Conservation (phyloP, 2,888 invertebrate genomes). For the Theretra japonica region DNA sequence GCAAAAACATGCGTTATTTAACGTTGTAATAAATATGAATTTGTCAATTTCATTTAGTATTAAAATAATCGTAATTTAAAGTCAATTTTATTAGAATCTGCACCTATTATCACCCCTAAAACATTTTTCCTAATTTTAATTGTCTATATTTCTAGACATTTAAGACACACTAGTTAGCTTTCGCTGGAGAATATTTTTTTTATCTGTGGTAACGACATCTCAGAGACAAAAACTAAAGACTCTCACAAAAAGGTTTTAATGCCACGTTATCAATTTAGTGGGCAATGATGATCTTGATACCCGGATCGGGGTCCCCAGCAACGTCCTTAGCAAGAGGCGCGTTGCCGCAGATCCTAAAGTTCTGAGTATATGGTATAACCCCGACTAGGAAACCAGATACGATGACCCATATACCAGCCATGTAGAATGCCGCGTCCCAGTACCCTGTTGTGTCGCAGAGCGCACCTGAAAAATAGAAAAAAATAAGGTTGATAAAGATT, state of each 20-base stretch:
- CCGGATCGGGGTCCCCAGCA: slow-evolving; percentile 75
- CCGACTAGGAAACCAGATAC: slow-evolving; percentile 89
- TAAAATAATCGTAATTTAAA: no score
- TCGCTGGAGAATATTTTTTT: neutral
- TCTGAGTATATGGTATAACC: slow-evolving; percentile 87
- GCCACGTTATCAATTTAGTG: slow-evolving; percentile 57
- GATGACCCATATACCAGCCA: slow-evolving; percentile 92
- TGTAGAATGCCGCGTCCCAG: slow-evolving; percentile 92
- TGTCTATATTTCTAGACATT: no score
- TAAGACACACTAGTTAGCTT: no score
- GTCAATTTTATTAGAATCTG: no score
- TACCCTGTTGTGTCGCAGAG: slow-evolving; percentile 86
- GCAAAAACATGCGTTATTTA: neutral
- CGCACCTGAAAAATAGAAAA: slow-evolving; percentile 60
- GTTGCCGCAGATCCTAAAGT: slow-evolving; percentile 84
- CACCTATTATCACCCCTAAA: no score
- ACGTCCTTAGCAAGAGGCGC: slow-evolving; percentile 78
- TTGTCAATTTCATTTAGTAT: no score
- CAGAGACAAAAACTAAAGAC: neutral
- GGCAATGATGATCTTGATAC: slow-evolving; percentile 74
- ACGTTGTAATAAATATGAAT: no score
- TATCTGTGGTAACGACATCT: neutral
- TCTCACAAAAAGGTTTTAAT: neutral
- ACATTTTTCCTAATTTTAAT: no score
- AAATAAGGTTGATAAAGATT: neutral